Conservation (phyloP, 1,140 invertebrate genomes). For the Nephotettix cincticeps region DNA sequence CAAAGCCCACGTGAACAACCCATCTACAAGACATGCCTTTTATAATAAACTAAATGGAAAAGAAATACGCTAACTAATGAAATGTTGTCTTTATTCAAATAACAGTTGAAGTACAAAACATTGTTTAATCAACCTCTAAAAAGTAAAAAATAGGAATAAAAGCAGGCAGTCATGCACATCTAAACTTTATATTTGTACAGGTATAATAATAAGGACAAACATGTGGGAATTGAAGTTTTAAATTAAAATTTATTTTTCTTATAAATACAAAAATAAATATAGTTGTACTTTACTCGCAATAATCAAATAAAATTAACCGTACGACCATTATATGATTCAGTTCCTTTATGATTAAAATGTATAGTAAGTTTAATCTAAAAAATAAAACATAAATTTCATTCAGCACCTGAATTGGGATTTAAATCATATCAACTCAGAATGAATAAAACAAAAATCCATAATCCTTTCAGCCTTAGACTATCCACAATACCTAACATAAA, state of each 20-base stretch:
- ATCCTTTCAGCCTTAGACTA: constrained; percentile 1
- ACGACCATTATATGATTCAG: too few species aligned
- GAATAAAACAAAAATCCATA: neutral
- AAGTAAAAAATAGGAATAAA: constrained; percentile 16
- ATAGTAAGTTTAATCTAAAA: too few species aligned
- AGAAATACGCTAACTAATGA: neutral
- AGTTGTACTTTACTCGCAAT: constrained; percentile 1
- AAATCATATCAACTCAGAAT: too few species aligned
- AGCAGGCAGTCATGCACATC: constrained; percentile 3
- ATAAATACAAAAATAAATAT: constrained; percentile 18
- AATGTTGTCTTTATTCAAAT: constrained; percentile 16
- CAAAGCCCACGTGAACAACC: too few species aligned
- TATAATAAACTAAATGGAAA: too few species aligned
- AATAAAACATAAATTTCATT: neutral
- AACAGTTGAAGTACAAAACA: constrained; percentile 12
- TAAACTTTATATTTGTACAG: constrained; percentile 4
- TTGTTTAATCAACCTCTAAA: constrained; percentile 9
- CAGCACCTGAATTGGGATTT: neutral
- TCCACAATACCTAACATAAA: constrained; percentile 10
- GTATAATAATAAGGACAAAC: neutral
- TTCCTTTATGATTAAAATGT: too few species aligned
- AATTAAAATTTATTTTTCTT: constrained; percentile 1
- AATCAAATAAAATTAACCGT: neutral
- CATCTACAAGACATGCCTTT: too few species aligned
- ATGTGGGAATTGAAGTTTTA: neutral